Evolutionary conservation across 35 echinoderm and acorn worm species (phyloP).

Genomic region (Heliocidaris erythrogramma): DNA sequence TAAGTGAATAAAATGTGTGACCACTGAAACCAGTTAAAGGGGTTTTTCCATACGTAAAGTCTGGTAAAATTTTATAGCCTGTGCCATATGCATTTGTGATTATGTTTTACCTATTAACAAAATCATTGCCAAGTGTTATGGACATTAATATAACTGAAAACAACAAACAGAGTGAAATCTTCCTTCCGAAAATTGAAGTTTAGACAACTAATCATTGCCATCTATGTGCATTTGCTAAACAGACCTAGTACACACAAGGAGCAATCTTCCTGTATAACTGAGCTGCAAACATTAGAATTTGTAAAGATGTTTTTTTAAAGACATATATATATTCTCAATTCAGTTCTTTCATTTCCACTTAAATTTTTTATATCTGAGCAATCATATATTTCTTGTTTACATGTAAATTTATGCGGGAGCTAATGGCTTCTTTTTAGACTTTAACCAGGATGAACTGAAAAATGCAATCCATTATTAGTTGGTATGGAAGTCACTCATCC

Average conservation of each 20-base stretch:
- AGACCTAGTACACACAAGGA: too few relatives aligned
- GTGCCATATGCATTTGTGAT: neutral
- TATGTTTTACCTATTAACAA: too few relatives aligned
- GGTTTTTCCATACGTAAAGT: neutral
- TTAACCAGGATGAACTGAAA: neutral
- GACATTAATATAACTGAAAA: neutral
- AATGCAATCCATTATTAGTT: slow-evolving; percentile 27
- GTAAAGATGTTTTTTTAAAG: neutral
- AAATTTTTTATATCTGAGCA: neutral
- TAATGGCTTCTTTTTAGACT: neutral
- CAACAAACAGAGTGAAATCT: neutral
- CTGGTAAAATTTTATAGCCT: neutral
- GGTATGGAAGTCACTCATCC: slow-evolving; percentile 21
- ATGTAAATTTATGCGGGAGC: neutral
- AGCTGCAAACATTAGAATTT: neutral
- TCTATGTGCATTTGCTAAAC: too few relatives aligned
- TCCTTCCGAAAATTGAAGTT: neutral
- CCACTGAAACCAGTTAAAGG: neutral
- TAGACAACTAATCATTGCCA: too few relatives aligned
- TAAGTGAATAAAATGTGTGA: neutral
- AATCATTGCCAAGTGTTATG: neutral
- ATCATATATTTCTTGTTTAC: neutral
- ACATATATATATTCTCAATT: neutral
- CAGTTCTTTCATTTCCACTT: neutral
- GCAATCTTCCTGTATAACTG: neutral